phyloP scores from a whole-genome alignment of 1,140 invertebrate species.

The Drosophila sproati region DNA sequence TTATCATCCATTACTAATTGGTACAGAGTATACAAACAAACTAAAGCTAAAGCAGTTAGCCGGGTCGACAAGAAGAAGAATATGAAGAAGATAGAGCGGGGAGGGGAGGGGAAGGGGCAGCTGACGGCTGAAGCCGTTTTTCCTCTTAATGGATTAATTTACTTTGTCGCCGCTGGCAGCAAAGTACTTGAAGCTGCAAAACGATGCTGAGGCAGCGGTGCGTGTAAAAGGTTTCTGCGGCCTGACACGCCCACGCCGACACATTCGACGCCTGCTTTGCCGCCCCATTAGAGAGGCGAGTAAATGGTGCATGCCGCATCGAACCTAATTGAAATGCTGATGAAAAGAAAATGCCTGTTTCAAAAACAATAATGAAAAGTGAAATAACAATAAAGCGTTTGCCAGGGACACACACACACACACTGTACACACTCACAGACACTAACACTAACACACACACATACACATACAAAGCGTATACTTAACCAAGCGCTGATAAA shows the following conservation, averaged over 20 bases:
- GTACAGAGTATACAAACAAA: slow-evolving; percentile 33
- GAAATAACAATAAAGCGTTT: slow-evolving; percentile 74
- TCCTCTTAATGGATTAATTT: slow-evolving; percentile 75
- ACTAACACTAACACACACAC: neutral
- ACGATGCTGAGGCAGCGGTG: slow-evolving; percentile 48
- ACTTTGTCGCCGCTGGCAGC: slow-evolving; percentile 74
- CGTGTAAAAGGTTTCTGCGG: slow-evolving; percentile 77
- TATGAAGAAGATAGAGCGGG: neutral
- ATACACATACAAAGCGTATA: slow-evolving; percentile 16
- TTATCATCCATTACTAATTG: no score
- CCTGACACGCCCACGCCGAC: slow-evolving; percentile 21
- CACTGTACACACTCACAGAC: slow-evolving; percentile 5
- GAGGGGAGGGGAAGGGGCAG: neutral
- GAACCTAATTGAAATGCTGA: slow-evolving; percentile 80
- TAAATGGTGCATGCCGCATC: slow-evolving; percentile 60
- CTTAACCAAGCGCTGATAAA: slow-evolving; percentile 47
- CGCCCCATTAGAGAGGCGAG: slow-evolving; percentile 10
- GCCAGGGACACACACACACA: slow-evolving; percentile 34
- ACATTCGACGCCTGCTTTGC: slow-evolving; percentile 37
- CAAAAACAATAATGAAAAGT: slow-evolving; percentile 80
- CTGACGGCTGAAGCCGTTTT: neutral
- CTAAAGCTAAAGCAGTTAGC: slow-evolving; percentile 36
- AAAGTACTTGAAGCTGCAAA: slow-evolving; percentile 60
- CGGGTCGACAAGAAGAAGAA: neutral
- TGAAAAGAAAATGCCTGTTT: slow-evolving; percentile 76